Base-by-base conservation (phyloP, 23 tunicate genomes). In the Botrylloides violaceus region DNA sequence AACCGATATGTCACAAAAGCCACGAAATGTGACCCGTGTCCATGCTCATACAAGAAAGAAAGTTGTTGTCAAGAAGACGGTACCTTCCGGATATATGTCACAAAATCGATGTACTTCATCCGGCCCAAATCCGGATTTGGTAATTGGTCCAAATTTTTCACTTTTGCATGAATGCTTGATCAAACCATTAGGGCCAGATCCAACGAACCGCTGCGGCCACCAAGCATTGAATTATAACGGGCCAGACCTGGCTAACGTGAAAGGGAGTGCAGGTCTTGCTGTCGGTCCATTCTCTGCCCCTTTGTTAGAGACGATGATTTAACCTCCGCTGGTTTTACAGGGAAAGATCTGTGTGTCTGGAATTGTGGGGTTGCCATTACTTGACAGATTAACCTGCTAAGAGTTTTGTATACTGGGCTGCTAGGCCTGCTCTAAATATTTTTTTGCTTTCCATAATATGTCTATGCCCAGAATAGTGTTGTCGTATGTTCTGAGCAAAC, bases 61-160 rank as follows among this genome's bases (percentile, higher is more conserved):
- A 9, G 53, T 43, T 15, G 9, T 43, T 15, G 15, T 15, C 12
- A 43, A 43, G 53, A 43, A 43, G 53, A 9, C 9, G 53, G 53
- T 12, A 28, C 35, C 34, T 63, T 31, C 35, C 4, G 35, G 35
- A 31, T 63, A 63, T 63, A 34, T 63, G n/a, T 63, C 70, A 29
- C 70, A 22, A 3, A 63, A 63, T 28, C 34, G 70, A 29, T 27
- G 32, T 6, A 63, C 35, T 63, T 34, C 70, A 29, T 25, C 58
- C 47, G 74, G 74, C 36, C 74, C 74, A 5, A 37, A 68, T 37
- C 74, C 74, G 2, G 1, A 35, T 32, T 6, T 68, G 12, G 56
- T n/a, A 5, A 37, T 24, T 43, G 74, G 74, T 32, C 58, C 74
- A 20, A 68, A 68, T 26, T 28, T 20, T 23, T 39, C 56, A 0